phyloP scores from a whole-genome alignment of 1,140 invertebrate genomes.

The Archegozetes longisetosus region DNA sequence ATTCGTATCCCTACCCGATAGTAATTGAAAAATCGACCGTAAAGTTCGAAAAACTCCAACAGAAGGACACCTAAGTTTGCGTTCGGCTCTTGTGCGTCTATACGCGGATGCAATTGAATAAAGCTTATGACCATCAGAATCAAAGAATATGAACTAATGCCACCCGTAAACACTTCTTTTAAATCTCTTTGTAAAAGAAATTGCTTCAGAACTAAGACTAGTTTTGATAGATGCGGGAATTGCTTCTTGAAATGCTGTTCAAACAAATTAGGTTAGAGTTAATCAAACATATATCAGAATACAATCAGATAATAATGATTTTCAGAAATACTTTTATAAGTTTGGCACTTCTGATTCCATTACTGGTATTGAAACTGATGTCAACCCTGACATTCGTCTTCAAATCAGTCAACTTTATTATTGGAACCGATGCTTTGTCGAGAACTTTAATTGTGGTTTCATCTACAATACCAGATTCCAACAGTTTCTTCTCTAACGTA shows the following conservation, averaged over 20 bases:
- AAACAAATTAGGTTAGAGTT: constrained; percentile 26
- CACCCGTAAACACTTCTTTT: constrained; percentile 97
- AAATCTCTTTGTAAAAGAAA: constrained; percentile 90
- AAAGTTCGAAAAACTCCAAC: constrained; percentile 94
- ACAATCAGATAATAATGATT: constrained; percentile 8
- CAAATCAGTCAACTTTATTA: constrained; percentile 91
- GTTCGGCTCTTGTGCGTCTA: constrained; percentile 36
- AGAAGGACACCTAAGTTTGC: constrained; percentile 81
- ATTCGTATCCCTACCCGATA: constrained; percentile 84
- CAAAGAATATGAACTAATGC: constrained; percentile 94
- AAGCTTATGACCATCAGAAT: constrained; percentile 98
- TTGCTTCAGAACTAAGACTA: constrained; percentile 93
- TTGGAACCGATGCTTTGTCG: constrained; percentile 89
- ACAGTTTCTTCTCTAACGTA: constrained; percentile 71
- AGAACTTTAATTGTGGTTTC: constrained; percentile 78
- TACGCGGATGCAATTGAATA: constrained; percentile 57
- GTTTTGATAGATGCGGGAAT: constrained; percentile 72
- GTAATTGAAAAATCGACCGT: constrained; percentile 92
- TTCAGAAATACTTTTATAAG: constrained; percentile 53
- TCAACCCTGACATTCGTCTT: constrained; percentile 79
- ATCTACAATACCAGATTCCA: constrained; percentile 72
- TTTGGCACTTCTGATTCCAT: constrained; percentile 83
- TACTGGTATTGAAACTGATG: constrained; percentile 96
- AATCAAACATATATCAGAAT: constrained; percentile 5
- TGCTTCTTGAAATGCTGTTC: constrained; percentile 31